A percentile compares a stretch with the other conserved stretches of the same genome.
These are phyloP conservation scores for Drosophila pseudotalamancana DNA, from an alignment of 2,888 invertebrate genomes.

Conservation along the genomic window DNA sequence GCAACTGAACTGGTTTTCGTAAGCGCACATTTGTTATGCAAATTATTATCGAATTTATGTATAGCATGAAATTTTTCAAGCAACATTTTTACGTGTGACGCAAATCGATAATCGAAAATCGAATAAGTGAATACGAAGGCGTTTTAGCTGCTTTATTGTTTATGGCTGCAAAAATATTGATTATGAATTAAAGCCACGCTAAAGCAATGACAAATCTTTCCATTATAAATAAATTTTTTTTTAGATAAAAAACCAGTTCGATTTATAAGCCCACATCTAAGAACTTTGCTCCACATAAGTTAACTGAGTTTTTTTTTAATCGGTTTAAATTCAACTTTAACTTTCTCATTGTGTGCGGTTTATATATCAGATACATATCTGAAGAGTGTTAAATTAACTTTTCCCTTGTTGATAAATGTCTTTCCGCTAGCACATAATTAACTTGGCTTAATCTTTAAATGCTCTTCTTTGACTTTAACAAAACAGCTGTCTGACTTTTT, in stretches of 20 bases:
- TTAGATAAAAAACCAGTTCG: not conserved
- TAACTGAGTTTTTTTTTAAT: no score
- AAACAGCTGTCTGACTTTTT: no score
- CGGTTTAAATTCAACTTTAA: not conserved
- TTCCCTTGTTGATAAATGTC: no score
- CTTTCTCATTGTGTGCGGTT: not conserved
- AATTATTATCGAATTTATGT: constrained; percentile 46
- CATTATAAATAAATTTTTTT: constrained; percentile 8
- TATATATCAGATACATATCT: not conserved
- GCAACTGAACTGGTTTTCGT: constrained; percentile 63
- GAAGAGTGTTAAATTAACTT: no score
- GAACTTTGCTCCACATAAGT: not conserved
- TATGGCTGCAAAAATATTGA: not conserved
- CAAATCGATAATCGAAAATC: constrained; percentile 34
- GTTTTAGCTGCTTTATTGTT: constrained; percentile 6
- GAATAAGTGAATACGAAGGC: constrained; percentile 19
- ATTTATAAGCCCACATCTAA: not conserved
- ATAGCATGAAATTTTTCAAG: constrained; percentile 29
- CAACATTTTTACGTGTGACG: constrained; percentile 32
- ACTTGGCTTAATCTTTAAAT: no score
- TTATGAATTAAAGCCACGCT: not conserved
- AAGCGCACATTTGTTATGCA: constrained; percentile 57
- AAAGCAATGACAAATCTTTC: not conserved
- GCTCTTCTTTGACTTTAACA: no score
- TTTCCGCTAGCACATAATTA: no score